phyloP scores from a whole-genome alignment of 2,888 invertebrate genomes.

The Chloroclystis v-ata region DNA sequence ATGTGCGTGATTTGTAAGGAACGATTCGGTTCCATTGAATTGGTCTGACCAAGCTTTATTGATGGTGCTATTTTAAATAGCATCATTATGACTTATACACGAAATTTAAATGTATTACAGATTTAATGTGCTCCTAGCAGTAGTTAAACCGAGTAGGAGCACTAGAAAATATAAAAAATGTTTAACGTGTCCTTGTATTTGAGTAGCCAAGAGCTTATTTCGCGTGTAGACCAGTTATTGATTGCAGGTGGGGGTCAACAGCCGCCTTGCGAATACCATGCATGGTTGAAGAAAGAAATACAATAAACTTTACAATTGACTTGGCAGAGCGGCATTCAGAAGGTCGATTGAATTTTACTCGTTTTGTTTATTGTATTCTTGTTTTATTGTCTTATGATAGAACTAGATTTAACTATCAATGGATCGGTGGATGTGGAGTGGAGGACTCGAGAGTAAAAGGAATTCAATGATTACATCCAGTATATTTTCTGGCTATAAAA shows the following conservation, averaged over 20 bases:
- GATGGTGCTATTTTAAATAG: no score
- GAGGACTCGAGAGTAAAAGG: background rate
- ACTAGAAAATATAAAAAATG: no score
- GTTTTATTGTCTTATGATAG: background rate
- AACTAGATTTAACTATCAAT: background rate
- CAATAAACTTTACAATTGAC: constrained; percentile 35
- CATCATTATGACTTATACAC: no score
- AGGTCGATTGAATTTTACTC: constrained; percentile 22
- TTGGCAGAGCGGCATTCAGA: constrained; percentile 10
- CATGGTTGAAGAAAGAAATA: constrained; percentile 42
- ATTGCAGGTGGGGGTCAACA: constrained; percentile 48
- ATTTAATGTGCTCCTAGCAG: no score
- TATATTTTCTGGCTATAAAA: no score
- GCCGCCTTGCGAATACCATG: constrained; percentile 53
- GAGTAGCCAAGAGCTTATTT: constrained; percentile 9
- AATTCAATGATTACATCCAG: no score
- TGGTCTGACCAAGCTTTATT: background rate
- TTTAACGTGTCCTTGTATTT: constrained; percentile 3
- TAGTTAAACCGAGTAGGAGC: no score
- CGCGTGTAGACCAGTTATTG: constrained; percentile 45
- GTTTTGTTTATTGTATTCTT: background rate
- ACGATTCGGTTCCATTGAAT: background rate
- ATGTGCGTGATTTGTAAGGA: background rate
- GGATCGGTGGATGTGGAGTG: no score
- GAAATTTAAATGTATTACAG: no score